These are phyloP conservation scores for Paradisaea rubra DNA, from an alignment of 2,113 vertebrate species.

Conservation along the genomic window DNA sequence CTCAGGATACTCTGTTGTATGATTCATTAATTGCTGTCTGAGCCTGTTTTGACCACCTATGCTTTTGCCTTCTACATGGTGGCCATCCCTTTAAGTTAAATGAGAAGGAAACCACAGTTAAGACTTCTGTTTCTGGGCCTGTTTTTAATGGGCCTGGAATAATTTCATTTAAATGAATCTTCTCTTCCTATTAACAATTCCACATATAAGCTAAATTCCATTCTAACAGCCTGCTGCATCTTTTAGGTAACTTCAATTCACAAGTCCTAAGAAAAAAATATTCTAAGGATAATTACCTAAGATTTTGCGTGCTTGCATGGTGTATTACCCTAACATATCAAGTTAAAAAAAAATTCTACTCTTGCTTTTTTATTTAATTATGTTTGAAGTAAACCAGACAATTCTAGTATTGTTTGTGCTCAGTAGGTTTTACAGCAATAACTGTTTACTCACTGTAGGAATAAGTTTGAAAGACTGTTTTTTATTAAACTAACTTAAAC, in stretches of 20 bases:
- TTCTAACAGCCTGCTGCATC: not conserved
- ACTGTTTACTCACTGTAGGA: not conserved
- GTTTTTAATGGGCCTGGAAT: not conserved
- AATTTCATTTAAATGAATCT: not conserved
- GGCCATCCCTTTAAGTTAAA: not conserved
- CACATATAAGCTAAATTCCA: not conserved
- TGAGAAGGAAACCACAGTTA: not conserved
- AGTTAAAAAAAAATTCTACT: not conserved
- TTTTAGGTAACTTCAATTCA: not conserved
- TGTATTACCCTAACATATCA: not conserved
- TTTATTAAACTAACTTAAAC: not conserved
- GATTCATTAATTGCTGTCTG: not conserved
- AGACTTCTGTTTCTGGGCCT: not conserved
- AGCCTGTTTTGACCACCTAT: accelerated
- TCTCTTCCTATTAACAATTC: not conserved
- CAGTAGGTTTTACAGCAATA: not conserved
- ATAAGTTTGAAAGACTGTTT: not conserved
- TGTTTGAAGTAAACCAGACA: not conserved
- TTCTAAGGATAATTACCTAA: not conserved
- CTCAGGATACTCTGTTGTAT: not conserved
- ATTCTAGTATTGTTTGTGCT: not conserved
- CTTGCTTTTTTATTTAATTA: not conserved
- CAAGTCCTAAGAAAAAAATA: not conserved
- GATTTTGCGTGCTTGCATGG: not conserved
- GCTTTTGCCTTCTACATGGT: not conserved